Conservation (phyloP, 2,888 invertebrate genomes). For the Onchidella celtica region DNA sequence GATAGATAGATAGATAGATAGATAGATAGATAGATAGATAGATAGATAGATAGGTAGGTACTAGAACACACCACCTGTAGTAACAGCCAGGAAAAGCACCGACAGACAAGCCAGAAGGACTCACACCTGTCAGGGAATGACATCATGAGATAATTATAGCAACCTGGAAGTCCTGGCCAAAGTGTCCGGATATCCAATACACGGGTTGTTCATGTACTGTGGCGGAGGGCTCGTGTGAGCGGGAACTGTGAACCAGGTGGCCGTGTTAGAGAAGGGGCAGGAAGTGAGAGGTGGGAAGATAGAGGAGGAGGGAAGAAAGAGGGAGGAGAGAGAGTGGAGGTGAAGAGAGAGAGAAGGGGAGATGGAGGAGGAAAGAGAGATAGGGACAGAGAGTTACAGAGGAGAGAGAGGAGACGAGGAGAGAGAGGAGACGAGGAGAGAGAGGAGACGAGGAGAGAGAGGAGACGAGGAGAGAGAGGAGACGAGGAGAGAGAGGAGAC, state of each 20-base stretch:
- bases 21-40: background rate
- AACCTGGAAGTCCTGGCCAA: too few species aligned
- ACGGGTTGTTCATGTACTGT: too few species aligned
- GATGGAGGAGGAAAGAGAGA: slow-evolving; percentile 15
- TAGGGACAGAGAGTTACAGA: background rate
- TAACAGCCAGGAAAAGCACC: too few species aligned
- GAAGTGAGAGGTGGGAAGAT: background rate
- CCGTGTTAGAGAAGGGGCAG: too few species aligned
- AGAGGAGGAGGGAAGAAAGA: background rate
- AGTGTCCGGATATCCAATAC: too few species aligned
- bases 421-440: background rate
- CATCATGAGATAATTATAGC: too few species aligned
- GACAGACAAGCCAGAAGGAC: too few species aligned
- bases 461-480: background rate
- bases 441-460: slow-evolving; percentile 1
- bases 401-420: background rate
- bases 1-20: background rate
- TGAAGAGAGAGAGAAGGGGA: background rate
- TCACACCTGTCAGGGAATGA: too few species aligned
- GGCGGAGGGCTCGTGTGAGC: too few species aligned
- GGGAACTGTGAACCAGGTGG: too few species aligned
- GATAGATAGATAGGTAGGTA: too few species aligned
- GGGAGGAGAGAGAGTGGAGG: background rate
- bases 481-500: background rate
- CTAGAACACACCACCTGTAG: too few species aligned